Evolutionary conservation across 2,113 vertebrate genomes (phyloP).

Genomic region (Hippocampus abdominalis): DNA sequence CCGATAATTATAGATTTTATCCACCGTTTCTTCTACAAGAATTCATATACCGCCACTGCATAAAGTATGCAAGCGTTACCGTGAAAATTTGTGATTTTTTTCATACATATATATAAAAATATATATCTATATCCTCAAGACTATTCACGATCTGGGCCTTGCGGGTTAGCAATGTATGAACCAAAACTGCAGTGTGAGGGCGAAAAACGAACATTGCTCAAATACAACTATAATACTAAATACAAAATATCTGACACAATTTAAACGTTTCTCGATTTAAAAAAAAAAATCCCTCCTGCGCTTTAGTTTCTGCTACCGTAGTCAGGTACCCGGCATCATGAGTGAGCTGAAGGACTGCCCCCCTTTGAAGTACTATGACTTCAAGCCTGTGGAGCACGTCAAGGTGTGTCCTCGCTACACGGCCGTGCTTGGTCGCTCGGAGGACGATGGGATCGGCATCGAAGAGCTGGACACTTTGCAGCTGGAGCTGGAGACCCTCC

Average conservation of each 20-base stretch:
- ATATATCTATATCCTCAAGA: neutral
- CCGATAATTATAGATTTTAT: neutral
- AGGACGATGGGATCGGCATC: constrained; percentile 96
- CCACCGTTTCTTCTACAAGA: fast-evolving
- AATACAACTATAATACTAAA: neutral
- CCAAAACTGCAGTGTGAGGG: neutral
- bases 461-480: constrained; percentile 97
- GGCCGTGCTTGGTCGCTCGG: constrained; percentile 89
- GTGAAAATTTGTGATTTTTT: neutral
- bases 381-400: constrained; percentile 94
- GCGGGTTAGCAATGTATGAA: neutral
- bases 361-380: constrained; percentile 96
- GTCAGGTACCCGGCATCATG: constrained; percentile 68
- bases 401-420: constrained; percentile 96
- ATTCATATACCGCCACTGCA: fast-evolving
- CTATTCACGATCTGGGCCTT: constrained; percentile 21
- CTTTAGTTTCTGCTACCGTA: constrained; percentile 9
- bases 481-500: constrained; percentile 92
- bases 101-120: neutral
- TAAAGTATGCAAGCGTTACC: neutral
- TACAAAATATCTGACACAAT: neutral
- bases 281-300: neutral
- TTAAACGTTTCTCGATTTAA: neutral
- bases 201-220: neutral
- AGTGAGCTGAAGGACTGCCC: constrained; percentile 97